Percentiles rank a stretch among this genome's conserved stretches.
Evolutionary conservation across 53 echinoderm and acorn worm species (phyloP).

Genomic region (Apostichopus leukothele): DNA sequence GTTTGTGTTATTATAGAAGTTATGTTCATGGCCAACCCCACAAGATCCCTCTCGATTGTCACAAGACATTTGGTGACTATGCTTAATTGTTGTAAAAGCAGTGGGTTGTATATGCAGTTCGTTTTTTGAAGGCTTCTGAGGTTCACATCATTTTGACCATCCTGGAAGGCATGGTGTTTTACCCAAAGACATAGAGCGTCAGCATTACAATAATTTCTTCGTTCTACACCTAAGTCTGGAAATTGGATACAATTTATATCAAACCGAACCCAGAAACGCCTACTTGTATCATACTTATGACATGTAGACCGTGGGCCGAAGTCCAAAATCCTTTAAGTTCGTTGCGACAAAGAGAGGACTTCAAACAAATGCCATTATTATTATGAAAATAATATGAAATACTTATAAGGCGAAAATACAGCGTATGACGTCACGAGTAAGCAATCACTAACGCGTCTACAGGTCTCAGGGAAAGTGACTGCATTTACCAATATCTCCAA

Average conservation of each 20-base stretch:
- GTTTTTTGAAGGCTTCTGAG: slow-evolving; percentile 36
- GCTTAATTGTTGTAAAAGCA: slow-evolving; percentile 40
- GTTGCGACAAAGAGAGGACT: no score
- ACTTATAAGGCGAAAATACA: no score
- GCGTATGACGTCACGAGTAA: no score
- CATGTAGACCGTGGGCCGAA: no score
- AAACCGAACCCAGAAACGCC: slow-evolving; percentile 19
- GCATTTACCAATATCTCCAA: no score
- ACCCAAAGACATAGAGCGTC: slow-evolving; percentile 54
- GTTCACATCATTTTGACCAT: slow-evolving; percentile 56
- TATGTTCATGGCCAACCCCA: slow-evolving; percentile 55
- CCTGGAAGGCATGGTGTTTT: slow-evolving; percentile 43
- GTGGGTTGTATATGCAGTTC: slow-evolving; percentile 38
- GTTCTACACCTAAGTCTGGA: slow-evolving; percentile 1
- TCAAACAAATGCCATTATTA: no score
- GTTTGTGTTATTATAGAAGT: slow-evolving; percentile 54
- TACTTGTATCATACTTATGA: slow-evolving; percentile 6
- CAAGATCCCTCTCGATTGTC: slow-evolving; percentile 46
- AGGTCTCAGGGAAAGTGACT: no score
- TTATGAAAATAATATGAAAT: no score
- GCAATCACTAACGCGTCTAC: no score
- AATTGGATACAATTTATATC: slow-evolving; percentile 51
- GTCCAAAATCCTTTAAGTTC: no score
- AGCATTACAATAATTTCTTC: slow-evolving; percentile 13
- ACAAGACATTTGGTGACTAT: slow-evolving; percentile 55